These are phyloP conservation scores for Phylloscopus collybita DNA, from an alignment of 2,797 vertebrate species.

Conservation along the genomic window DNA sequence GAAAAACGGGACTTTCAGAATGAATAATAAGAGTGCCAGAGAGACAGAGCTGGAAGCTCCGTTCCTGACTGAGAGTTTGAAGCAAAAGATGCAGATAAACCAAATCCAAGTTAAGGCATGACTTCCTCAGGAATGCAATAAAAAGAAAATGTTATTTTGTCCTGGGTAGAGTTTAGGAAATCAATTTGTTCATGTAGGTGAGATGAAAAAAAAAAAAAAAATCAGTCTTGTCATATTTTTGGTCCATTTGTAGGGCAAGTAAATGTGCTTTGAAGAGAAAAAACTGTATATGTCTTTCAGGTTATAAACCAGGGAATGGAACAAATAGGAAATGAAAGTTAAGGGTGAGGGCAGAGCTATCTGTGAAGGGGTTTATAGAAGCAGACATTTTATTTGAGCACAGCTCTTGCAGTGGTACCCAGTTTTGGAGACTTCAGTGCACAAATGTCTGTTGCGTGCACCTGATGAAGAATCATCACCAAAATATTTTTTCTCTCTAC, in stretches of 20 bases:
- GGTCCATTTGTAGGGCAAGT: neutral
- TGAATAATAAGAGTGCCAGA: neutral
- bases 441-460: neutral
- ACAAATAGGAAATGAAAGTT: neutral
- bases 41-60: neutral
- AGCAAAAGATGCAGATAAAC: neutral
- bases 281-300: neutral
- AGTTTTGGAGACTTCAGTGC: neutral
- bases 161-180: neutral
- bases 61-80: neutral
- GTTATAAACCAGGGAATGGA: neutral
- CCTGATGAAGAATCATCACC: neutral
- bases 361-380: neutral
- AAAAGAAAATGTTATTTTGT: conserved; percentile 24
- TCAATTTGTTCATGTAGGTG: neutral
- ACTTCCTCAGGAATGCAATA: conserved; percentile 21
- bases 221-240: conserved; percentile 18
- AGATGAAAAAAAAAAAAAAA: conserved; percentile 52
- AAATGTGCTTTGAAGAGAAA: neutral
- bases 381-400: neutral
- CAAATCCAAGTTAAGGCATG: neutral
- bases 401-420: neutral
- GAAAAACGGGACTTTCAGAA: neutral
- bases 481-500: neutral
- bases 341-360: neutral